phyloP scores from a whole-genome alignment of 2,888 invertebrate species.

The Ichneumoninae sp. region DNA sequence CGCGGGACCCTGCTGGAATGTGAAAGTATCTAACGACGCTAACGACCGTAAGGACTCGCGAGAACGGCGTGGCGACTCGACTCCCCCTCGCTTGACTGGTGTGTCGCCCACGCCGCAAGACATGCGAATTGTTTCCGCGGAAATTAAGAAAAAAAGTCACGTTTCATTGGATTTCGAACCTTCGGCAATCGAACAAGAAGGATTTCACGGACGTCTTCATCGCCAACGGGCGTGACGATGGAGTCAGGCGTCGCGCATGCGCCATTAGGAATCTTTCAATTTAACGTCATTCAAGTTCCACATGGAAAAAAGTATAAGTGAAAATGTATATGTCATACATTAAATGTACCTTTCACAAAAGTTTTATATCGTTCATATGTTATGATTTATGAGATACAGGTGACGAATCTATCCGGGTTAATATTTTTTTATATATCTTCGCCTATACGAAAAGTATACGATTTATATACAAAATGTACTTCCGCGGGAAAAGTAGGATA shows the following conservation, averaged over 20 bases:
- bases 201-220: background rate
- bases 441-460: too few relatives aligned
- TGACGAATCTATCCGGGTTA: too few relatives aligned
- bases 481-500: too few relatives aligned
- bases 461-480: too few relatives aligned
- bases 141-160: background rate
- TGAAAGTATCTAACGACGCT: slow-evolving; percentile 75
- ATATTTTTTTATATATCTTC: too few relatives aligned
- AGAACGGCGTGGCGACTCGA: slow-evolving; percentile 28
- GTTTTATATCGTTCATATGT: too few relatives aligned
- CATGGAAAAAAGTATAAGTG: background rate
- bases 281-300: background rate
- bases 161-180: slow-evolving; percentile 11
- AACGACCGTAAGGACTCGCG: slow-evolving; percentile 57
- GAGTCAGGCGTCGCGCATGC: background rate
- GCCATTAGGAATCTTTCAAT: background rate
- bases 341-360: background rate
- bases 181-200: background rate
- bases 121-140: slow-evolving; percentile 30
- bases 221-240: background rate
- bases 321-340: background rate
- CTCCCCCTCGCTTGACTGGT: slow-evolving; percentile 47
- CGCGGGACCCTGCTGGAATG: slow-evolving; percentile 68
- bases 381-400: too few relatives aligned
- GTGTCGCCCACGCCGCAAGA: slow-evolving; percentile 54